A percentile compares a stretch with the other conserved stretches of the same genome.
These are phyloP conservation scores for Argyrosomus japonicus DNA, from an alignment of 2,113 vertebrate species.

Conservation along the genomic window DNA sequence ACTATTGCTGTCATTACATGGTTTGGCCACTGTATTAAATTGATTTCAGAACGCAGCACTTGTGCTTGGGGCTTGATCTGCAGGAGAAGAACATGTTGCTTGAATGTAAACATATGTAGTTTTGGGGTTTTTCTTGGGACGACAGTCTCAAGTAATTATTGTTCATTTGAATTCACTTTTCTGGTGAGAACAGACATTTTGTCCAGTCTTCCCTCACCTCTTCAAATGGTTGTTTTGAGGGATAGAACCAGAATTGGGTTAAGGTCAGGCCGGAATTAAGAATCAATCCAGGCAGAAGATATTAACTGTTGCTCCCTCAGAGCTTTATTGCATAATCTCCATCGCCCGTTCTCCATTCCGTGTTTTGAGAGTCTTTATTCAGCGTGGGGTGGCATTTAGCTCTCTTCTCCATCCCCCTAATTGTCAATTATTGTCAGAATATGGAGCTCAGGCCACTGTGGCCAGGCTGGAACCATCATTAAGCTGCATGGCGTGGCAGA, in stretches of 20 bases:
- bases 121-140: background rate
- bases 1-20: no score
- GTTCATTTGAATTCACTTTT: background rate
- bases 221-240: background rate
- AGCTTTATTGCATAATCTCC: constrained; percentile 18
- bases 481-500: constrained; percentile 46
- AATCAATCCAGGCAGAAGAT: constrained; percentile 30
- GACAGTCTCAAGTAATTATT: background rate
- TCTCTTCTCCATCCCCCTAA: constrained; percentile 53
- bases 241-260: background rate
- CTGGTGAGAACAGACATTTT: background rate
- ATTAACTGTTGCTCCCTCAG: constrained; percentile 26
- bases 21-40: no score
- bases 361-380: constrained; percentile 32
- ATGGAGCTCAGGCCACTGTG: constrained; percentile 41
- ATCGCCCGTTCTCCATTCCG: background rate
- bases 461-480: constrained; percentile 66
- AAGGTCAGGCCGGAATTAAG: background rate
- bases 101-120: background rate
- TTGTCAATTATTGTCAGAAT: constrained; percentile 76
- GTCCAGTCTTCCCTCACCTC: background rate
- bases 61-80: no score
- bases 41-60: no score
- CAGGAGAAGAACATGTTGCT: background rate
- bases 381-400: constrained; percentile 60